A percentile compares a stretch with the other conserved stretches of the same genome.
Evolutionary conservation across 1,140 invertebrate species (phyloP).

Genomic region (Drosophila azteca): DNA sequence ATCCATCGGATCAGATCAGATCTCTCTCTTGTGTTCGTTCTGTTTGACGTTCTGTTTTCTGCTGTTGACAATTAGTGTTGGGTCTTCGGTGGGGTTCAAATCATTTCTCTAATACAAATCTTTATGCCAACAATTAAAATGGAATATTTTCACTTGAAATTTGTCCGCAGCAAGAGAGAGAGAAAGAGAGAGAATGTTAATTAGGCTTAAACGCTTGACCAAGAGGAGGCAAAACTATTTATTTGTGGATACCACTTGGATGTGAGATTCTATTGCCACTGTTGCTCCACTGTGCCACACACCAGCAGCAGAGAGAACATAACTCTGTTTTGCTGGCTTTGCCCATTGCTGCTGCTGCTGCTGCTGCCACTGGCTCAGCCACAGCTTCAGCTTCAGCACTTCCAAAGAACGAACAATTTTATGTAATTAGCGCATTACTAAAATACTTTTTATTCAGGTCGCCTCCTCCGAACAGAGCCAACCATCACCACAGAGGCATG

Average conservation of each 20-base stretch:
- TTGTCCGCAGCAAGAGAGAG: slow-evolving; percentile 10
- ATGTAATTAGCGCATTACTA: slow-evolving; percentile 74
- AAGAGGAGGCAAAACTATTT: not conserved
- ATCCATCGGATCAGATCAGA: too few relatives aligned
- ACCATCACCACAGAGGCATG: slow-evolving; percentile 23
- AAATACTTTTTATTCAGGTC: slow-evolving; percentile 77
- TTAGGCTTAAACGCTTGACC: slow-evolving; percentile 25
- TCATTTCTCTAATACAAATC: slow-evolving; percentile 70
- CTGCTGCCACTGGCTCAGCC: not conserved
- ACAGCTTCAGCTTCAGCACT: slow-evolving; percentile 8
- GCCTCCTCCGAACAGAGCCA: slow-evolving; percentile 22
- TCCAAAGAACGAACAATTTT: slow-evolving; percentile 61
- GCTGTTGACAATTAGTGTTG: slow-evolving; percentile 73
- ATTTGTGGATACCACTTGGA: too few relatives aligned
- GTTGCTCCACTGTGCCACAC: slow-evolving; percentile 7
- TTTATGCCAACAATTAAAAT: slow-evolving; percentile 63
- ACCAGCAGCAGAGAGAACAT: too few relatives aligned
- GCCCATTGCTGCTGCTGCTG: slow-evolving; percentile 12
- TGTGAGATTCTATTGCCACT: not conserved
- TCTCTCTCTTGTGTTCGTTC: slow-evolving; percentile 1
- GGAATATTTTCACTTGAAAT: slow-evolving; percentile 56
- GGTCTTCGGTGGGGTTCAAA: slow-evolving; percentile 42
- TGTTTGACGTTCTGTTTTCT: slow-evolving; percentile 21
- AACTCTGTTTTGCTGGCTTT: slow-evolving; percentile 25
- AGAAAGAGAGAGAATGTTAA: slow-evolving; percentile 29